A percentile compares a stretch with the other conserved stretches of the same genome.
phyloP scores from a whole-genome alignment of 2,797 vertebrate species.

The Dermochelys coriacea region DNA sequence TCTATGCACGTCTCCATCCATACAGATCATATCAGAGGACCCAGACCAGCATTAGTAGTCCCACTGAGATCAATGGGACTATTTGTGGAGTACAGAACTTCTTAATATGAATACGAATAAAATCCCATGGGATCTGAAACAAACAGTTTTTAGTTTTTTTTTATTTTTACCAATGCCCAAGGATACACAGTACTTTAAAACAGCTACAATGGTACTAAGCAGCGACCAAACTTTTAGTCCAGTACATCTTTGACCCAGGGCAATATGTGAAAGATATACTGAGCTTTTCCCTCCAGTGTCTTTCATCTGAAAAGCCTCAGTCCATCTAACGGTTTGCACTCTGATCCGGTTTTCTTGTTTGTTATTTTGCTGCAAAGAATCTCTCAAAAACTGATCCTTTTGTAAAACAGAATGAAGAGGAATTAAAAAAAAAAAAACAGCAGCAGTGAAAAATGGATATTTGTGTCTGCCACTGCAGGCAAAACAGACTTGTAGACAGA shows the following conservation, averaged over 20 bases:
- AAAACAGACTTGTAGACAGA: neutral
- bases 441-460: neutral
- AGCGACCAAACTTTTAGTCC: neutral
- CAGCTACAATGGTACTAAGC: neutral
- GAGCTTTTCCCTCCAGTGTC: neutral
- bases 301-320: neutral
- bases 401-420: neutral
- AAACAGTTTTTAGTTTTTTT: neutral
- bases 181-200: neutral
- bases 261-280: neutral
- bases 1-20: neutral
- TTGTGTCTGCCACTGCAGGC: neutral
- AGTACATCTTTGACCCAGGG: neutral
- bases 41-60: neutral
- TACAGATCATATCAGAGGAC: neutral
- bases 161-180: neutral
- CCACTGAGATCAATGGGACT: neutral
- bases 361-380: neutral
- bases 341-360: neutral
- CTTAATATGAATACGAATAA: neutral
- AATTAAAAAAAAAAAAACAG: neutral
- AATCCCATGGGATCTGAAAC: neutral
- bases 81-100: neutral
- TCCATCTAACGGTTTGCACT: neutral
- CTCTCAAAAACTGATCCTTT: neutral